Conservation (phyloP, 2,797 vertebrate genomes). For the Vipera ursinii region DNA sequence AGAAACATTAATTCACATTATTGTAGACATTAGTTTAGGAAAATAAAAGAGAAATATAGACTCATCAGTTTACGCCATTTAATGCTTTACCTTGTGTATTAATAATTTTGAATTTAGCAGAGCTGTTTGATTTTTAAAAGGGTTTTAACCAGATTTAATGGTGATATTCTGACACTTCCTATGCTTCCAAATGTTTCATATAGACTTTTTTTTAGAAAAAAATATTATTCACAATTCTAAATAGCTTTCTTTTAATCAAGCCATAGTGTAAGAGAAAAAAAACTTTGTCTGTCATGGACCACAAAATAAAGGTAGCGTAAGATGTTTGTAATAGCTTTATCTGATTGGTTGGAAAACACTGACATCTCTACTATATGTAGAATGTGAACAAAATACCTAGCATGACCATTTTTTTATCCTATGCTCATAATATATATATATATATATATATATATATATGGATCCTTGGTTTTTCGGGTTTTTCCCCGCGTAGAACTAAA, state of each 20-base stretch:
- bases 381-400: background rate
- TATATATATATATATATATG: background rate
- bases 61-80: conserved; percentile 1
- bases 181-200: conserved; percentile 9
- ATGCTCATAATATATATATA: background rate
- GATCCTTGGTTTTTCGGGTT: no score
- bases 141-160: conserved; percentile 20
- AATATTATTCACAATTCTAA: background rate
- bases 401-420: background rate
- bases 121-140: conserved; percentile 5
- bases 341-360: background rate
- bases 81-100: background rate
- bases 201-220: background rate
- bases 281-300: background rate
- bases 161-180: background rate
- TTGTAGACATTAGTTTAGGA: background rate
- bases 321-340: background rate
- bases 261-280: background rate
- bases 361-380: background rate
- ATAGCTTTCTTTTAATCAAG: conserved; percentile 1
- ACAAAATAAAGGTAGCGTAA: background rate
- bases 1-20: background rate
- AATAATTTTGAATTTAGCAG: conserved; percentile 14
- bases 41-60: background rate
- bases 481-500: no score